These are phyloP conservation scores for Lepus timidus DNA, from an alignment of 2,113 vertebrate species.

Conservation along the genomic window DNA sequence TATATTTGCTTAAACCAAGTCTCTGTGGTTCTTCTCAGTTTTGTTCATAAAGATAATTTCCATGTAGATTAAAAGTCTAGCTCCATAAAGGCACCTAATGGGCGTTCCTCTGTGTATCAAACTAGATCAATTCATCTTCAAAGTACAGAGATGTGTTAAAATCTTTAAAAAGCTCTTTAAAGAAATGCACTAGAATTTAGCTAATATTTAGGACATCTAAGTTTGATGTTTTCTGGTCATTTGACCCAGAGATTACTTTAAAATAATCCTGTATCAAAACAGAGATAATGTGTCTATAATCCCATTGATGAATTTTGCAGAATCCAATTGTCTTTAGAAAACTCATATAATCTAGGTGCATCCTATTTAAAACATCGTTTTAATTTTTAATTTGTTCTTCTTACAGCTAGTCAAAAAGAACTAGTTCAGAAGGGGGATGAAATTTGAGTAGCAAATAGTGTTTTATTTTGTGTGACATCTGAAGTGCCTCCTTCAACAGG, in stretches of 20 bases:
- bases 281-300: constrained; percentile 52
- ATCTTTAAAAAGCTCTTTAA: constrained; percentile 43
- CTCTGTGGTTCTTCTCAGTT: neutral
- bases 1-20: constrained; percentile 42
- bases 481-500: constrained; percentile 15
- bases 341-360: constrained; percentile 41
- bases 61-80: constrained; percentile 21
- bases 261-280: constrained; percentile 20
- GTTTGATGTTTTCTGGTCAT: constrained; percentile 57
- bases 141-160: constrained; percentile 1
- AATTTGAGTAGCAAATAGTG: constrained; percentile 46
- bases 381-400: constrained; percentile 57
- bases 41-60: constrained; percentile 1
- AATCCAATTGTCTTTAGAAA: constrained; percentile 36
- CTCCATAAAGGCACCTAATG: constrained; percentile 24
- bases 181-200: constrained; percentile 37
- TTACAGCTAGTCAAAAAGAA: constrained; percentile 54
- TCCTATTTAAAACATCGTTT: constrained; percentile 40
- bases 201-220: neutral
- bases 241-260: constrained; percentile 53
- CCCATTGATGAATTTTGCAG: constrained; percentile 52
- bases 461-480: constrained; percentile 57
- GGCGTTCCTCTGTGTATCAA: constrained; percentile 9
- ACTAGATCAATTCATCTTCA: constrained; percentile 43
- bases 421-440: constrained; percentile 53